phyloP scores from a whole-genome alignment of 2,888 invertebrate genomes.

The Brenthis daphne region DNA sequence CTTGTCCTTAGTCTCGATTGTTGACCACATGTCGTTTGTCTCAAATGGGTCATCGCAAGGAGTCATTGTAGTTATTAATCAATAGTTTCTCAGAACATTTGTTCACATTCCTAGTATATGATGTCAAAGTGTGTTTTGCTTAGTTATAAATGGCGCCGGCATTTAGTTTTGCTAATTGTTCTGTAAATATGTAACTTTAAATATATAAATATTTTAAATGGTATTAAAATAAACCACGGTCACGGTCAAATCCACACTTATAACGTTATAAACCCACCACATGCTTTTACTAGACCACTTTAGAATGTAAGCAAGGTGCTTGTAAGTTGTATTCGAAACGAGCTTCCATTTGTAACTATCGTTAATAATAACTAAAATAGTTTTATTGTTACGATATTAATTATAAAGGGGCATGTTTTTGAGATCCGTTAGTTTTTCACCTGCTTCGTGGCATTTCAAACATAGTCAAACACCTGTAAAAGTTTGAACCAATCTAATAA shows the following conservation, averaged over 20 bases:
- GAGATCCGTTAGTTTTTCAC: neutral
- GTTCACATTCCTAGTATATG: conserved; percentile 27
- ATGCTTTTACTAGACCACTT: conserved; percentile 66
- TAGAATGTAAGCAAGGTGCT: conserved; percentile 52
- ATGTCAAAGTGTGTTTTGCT: conserved; percentile 14
- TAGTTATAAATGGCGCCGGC: neutral
- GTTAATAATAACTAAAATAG: conserved; percentile 2
- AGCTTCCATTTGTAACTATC: neutral
- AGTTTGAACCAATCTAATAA: no score
- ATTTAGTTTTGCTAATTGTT: conserved; percentile 12
- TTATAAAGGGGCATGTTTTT: conserved; percentile 11
- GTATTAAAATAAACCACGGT: conserved; percentile 7
- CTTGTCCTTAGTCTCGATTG: conserved; percentile 14
- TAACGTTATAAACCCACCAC: conserved; percentile 12
- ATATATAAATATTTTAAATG: neutral
- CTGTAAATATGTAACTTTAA: conserved; percentile 4
- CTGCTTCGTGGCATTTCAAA: no score
- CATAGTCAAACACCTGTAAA: no score
- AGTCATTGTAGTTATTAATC: conserved; percentile 33
- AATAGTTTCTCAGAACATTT: conserved; percentile 29
- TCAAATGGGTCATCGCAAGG: conserved; percentile 35
- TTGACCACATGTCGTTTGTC: conserved; percentile 26
- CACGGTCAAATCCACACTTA: conserved; percentile 4
- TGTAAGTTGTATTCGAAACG: conserved; percentile 37
- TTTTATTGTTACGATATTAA: neutral